phyloP scores from a whole-genome alignment of 2,797 vertebrate species.

The Artibeus lituratus region DNA sequence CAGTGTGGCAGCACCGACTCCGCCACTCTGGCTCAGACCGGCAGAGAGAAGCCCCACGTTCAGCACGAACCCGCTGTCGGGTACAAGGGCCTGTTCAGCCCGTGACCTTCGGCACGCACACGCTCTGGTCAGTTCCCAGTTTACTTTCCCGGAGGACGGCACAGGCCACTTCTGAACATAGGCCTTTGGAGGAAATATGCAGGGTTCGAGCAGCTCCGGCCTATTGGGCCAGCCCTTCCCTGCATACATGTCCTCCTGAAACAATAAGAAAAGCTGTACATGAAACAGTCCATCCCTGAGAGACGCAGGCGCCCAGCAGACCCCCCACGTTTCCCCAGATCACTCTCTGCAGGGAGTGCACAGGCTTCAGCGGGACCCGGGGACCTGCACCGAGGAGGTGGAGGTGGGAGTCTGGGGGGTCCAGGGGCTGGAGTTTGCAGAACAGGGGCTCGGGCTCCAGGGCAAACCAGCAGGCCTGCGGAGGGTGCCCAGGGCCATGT shows the following conservation, averaged over 20 bases:
- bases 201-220: not conserved
- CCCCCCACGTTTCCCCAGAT: not conserved
- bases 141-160: not conserved
- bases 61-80: not conserved
- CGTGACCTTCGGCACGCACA: not conserved
- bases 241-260: not conserved
- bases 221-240: not conserved
- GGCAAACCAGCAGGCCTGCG: not conserved
- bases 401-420: not conserved
- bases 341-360: not conserved
- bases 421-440: not conserved
- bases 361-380: not conserved
- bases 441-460: not conserved
- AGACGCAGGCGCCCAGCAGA: not conserved
- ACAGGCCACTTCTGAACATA: not conserved
- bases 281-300: not conserved
- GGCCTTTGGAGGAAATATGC: not conserved
- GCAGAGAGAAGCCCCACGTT: not conserved
- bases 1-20: not conserved
- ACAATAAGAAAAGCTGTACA: not conserved
- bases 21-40: not conserved
- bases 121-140: not conserved
- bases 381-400: not conserved
- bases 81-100: not conserved
- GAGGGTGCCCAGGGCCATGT: not conserved